Base-by-base conservation (phyloP, 2,113 vertebrate species). In the Oreochromis niloticus region DNA sequence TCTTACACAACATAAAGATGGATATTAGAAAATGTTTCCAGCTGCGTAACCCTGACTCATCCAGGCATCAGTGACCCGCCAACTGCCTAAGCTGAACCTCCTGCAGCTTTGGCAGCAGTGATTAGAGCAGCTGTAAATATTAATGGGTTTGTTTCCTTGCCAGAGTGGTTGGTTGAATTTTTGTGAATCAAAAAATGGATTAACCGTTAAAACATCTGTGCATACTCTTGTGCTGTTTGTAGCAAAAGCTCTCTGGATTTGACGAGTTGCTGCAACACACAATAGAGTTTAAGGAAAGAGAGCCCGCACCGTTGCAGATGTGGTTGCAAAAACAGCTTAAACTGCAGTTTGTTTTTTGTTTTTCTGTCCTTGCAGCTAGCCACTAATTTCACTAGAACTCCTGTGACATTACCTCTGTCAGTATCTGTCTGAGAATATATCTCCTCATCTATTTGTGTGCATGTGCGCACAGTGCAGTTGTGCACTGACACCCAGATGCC, bases 11-110 rank as follows among this genome's bases (percentile, higher is more conserved):
- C 56, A 81, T 39, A 85, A 66, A 63, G 34, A 68, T 57, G 59
- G 55, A 87, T 59, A 84, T 79, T 57, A 79, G 30, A 86, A 92
- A 90, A 75, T 63, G 88, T 90, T 93, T 89, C 88, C 92, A 94
- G 91, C 90, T 90, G 89, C 80, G 57, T 59, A 63, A 56, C 56
- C 55, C 71, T 55, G 87, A 81, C 83, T 88, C 87, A 84, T 88
- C 34, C 36, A 83, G 56, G 24, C 36, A 54, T 61, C 61, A 83
- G 81, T 79, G 83, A 86, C 79, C 82, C 82, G 79, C 13, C 27
- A 14, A 81, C 59, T 81, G 71, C 27, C 46, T 75, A 46, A 39
- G 27, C 68, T 71, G 61, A 88, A 89, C 81, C 61, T 89, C 73
- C 50, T 84, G 75, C 81, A 81, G 83, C 19, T 87, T 93, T 86